Evolutionary conservation across 1,140 invertebrate species (phyloP), one percentile per base, ranked within the genome.

Genomic region (Arctopsyche grandis): DNA sequence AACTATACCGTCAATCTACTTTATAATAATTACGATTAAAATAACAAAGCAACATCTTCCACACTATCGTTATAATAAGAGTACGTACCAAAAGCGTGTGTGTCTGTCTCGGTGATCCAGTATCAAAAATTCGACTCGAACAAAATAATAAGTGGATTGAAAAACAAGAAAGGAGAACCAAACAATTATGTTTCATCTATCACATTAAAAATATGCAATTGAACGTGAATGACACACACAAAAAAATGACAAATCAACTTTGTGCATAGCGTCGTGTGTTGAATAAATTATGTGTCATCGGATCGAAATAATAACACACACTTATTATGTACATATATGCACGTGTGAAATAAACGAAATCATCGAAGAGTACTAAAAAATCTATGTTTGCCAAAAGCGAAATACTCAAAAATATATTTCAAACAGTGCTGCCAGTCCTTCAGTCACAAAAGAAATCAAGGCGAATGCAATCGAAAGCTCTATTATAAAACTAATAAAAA

Each of bases 21-120:
- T 7, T 38, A 38, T 7, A 4, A 4, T 38, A 38, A 38, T 12
- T 26, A 66, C 9, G 14, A 26, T 26, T 21, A 71, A 46, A 10
- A 66, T 26, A 66, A 66, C 12, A 24, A 66, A 66, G 63, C 63
- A 66, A 66, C 63, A 66, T 66, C 63, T 66, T 60, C 21, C 63
- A 66, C 63, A 66, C 63, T 60, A 60, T 66, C 24, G 0, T 66
- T 29, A 66, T 66, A 66, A 66, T 24, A 24, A 29, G 9, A 46
- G 60, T 71, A 71, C 69, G 46, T 71, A 71, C 69, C 69, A 24
- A 46, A n/a, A 46, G 21, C 12, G 43, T 71, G 26, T 71, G 69
- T 22, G 26, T 71, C n/a, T 44, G n/a, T 71, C 69, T 71, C 22
- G 44, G 22, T 71, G 44, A 46, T 71, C 69, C 43, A 71, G 44